Evolutionary conservation across 2,888 invertebrate species (phyloP).

Genomic region (Aleiodes leptofemur): DNA sequence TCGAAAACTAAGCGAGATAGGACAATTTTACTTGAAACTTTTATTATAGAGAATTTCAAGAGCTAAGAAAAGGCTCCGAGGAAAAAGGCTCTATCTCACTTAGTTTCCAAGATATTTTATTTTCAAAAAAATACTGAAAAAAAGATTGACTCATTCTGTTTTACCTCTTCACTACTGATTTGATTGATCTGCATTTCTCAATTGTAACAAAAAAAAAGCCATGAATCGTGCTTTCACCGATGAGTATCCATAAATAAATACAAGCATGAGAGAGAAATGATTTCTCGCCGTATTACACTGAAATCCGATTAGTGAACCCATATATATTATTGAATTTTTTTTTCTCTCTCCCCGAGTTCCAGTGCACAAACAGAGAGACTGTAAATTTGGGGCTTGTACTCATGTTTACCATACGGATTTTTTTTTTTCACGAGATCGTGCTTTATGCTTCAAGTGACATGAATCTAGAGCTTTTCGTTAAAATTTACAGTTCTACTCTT

Average conservation of each 20-base stretch:
- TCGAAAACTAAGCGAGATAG: no score
- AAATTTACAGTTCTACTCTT: slow-evolving; percentile 3
- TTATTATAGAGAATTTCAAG: no score
- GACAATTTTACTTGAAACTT: no score
- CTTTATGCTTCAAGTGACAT: slow-evolving; percentile 1
- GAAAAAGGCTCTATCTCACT: no score
- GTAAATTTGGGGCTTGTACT: slow-evolving; percentile 15
- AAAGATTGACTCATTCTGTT: no score
- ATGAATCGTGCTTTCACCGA: no score
- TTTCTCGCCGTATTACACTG: slow-evolving; percentile 11
- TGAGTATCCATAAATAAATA: neutral
- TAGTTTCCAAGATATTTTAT: no score
- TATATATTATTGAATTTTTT: slow-evolving; percentile 17
- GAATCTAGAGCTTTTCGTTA: slow-evolving; percentile 2
- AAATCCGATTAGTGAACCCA: slow-evolving; percentile 20
- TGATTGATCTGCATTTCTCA: no score
- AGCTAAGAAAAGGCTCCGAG: no score
- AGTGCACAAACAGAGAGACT: slow-evolving; percentile 3
- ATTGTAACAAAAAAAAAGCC: no score
- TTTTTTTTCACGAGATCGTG: slow-evolving; percentile 17
- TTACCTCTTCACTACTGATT: no score
- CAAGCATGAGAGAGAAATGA: neutral
- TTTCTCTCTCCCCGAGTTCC: neutral
- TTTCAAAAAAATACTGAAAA: no score
- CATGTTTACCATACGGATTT: slow-evolving; percentile 22